Evolutionary conservation across 2,113 vertebrate species (phyloP).

Genomic region (Vanacampus margaritifer): DNA sequence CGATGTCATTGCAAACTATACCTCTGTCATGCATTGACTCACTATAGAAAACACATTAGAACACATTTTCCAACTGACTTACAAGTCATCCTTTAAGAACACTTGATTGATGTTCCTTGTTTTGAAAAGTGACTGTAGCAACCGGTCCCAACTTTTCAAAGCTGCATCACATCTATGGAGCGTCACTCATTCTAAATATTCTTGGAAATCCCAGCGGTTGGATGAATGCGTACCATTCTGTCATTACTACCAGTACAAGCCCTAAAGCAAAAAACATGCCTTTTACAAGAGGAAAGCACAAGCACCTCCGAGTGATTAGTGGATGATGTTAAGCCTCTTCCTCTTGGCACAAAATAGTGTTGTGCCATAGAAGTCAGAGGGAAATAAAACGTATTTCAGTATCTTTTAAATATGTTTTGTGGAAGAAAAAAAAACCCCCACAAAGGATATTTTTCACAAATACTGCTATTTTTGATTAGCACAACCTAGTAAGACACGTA

Average conservation of each 20-base stretch:
- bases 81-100: neutral
- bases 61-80: slow-evolving; percentile 13
- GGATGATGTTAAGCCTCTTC: slow-evolving; percentile 27
- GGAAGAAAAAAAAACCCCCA: neutral
- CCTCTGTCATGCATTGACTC: slow-evolving; percentile 26
- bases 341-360: slow-evolving; percentile 44
- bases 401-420: slow-evolving; percentile 3
- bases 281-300: slow-evolving; percentile 65
- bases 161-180: slow-evolving; percentile 50
- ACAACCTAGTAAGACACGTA: neutral
- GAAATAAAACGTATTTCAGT: neutral
- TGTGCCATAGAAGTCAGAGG: slow-evolving; percentile 19
- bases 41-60: slow-evolving; percentile 9
- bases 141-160: slow-evolving; percentile 48
- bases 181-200: slow-evolving; percentile 34
- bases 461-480: neutral
- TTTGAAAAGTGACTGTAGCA: slow-evolving; percentile 24
- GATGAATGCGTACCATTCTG: slow-evolving; percentile 42
- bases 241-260: slow-evolving; percentile 48
- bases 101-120: slow-evolving; percentile 10
- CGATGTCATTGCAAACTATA: slow-evolving; percentile 21
- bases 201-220: slow-evolving; percentile 66
- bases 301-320: slow-evolving; percentile 52
- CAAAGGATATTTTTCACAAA: neutral
- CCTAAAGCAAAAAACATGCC: slow-evolving; percentile 50